These are phyloP conservation scores for Heliconius hewitsoni DNA, from an alignment of 1,140 invertebrate species.

Conservation along the genomic window DNA sequence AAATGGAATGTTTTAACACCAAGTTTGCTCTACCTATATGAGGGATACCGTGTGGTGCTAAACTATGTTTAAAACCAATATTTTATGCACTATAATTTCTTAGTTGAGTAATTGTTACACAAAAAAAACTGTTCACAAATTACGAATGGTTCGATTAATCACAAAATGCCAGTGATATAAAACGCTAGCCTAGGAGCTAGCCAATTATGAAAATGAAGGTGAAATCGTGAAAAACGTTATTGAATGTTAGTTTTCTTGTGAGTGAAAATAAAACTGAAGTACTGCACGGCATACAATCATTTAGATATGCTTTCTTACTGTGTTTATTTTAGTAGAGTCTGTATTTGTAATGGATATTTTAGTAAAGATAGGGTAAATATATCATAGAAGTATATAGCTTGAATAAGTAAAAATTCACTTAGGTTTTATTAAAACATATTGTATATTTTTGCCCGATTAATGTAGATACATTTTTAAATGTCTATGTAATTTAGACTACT, in stretches of 20 bases:
- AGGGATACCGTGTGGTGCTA: too few species aligned
- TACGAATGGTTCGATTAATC: neutral
- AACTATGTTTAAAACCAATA: too few species aligned
- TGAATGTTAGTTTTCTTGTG: slow-evolving; percentile 39
- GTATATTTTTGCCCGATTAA: too few species aligned
- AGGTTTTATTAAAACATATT: too few species aligned
- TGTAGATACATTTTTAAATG: too few species aligned
- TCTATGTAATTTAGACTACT: too few species aligned
- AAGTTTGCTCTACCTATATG: too few species aligned
- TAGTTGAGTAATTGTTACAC: neutral
- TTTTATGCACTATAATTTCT: neutral
- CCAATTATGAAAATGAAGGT: slow-evolving; percentile 47
- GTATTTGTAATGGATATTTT: too few species aligned
- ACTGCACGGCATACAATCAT: slow-evolving; percentile 35
- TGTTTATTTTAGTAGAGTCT: slow-evolving; percentile 25
- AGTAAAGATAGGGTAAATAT: too few species aligned
- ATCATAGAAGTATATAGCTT: too few species aligned
- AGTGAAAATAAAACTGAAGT: slow-evolving; percentile 45
- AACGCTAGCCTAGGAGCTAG: neutral
- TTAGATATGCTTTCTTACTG: slow-evolving; percentile 24
- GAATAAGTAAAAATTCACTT: too few species aligned
- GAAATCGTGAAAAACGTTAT: slow-evolving; percentile 40
- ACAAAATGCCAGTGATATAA: neutral
- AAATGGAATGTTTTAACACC: too few species aligned
- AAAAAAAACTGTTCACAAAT: neutral